These are phyloP conservation scores for Drosophila bocqueti DNA, from an alignment of 1,140 invertebrate species.

Conservation along the genomic window DNA sequence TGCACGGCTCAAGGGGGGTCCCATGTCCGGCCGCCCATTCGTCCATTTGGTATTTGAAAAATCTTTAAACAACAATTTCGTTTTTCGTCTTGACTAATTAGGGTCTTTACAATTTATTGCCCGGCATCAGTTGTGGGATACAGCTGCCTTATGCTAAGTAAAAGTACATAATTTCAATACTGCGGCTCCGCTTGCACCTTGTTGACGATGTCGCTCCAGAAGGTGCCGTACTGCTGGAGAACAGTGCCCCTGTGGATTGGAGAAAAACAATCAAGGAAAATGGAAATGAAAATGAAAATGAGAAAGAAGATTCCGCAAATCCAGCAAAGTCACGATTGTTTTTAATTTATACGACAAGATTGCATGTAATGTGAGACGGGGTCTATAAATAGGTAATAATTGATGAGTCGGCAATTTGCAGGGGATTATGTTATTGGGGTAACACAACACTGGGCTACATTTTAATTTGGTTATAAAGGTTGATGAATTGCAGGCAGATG, in stretches of 20 bases:
- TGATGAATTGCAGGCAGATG: not conserved
- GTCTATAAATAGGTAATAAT: conserved; percentile 51
- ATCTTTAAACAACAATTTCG: conserved; percentile 48
- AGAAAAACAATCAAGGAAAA: not conserved
- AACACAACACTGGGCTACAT: conserved; percentile 35
- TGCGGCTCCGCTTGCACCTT: conserved; percentile 67
- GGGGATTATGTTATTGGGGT: conserved; percentile 1
- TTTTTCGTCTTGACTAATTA: conserved; percentile 62
- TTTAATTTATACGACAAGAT: conserved; percentile 38
- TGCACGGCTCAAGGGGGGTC: conserved; percentile 35
- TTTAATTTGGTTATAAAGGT: conserved; percentile 1
- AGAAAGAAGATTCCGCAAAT: conserved; percentile 23
- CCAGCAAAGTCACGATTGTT: conserved; percentile 24
- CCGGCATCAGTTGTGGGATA: conserved; percentile 27
- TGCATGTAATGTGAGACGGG: conserved; percentile 29
- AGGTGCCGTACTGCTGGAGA: conserved; percentile 89
- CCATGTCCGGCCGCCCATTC: conserved; percentile 1
- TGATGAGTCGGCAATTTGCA: conserved; percentile 54
- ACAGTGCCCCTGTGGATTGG: conserved; percentile 89
- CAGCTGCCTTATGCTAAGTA: conserved; percentile 39
- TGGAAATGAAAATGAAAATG: conserved; percentile 44
- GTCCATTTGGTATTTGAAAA: conserved; percentile 33
- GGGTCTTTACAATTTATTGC: conserved; percentile 66
- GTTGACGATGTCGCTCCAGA: conserved; percentile 88
- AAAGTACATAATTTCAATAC: conserved; percentile 45